A percentile compares a stretch with the other conserved stretches of the same genome.
phyloP scores from a whole-genome alignment of 2,113 vertebrate genomes.

The Taurulus bubalis region DNA sequence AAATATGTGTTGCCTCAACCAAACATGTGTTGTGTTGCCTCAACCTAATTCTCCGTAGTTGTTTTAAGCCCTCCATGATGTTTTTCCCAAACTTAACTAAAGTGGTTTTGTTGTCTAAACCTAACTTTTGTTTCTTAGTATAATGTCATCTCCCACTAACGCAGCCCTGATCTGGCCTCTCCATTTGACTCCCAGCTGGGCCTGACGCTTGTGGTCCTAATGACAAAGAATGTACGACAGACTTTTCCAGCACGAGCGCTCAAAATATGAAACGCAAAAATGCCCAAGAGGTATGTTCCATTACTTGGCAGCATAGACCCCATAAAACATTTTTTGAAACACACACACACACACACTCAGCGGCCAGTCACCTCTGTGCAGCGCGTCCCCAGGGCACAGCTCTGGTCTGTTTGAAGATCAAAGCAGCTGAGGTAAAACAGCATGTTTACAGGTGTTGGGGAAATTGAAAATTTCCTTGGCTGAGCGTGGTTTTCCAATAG shows the following conservation, averaged over 20 bases:
- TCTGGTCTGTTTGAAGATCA: constrained; percentile 79
- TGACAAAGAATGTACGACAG: neutral
- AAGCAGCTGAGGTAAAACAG: constrained; percentile 73
- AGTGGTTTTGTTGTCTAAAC: neutral
- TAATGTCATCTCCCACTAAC: neutral
- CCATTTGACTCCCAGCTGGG: neutral
- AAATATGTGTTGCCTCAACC: too few relatives aligned
- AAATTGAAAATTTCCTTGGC: constrained; percentile 79
- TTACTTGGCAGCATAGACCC: constrained; percentile 46
- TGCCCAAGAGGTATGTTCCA: constrained; percentile 61
- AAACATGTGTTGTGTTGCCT: too few relatives aligned
- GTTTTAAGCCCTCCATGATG: neutral
- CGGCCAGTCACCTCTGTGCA: constrained; percentile 68
- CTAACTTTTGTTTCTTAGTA: neutral
- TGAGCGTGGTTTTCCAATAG: constrained; percentile 58
- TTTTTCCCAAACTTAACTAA: neutral
- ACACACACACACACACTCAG: constrained; percentile 41
- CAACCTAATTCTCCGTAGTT: neutral
- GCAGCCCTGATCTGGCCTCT: neutral
- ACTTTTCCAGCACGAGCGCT: neutral
- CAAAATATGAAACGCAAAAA: constrained; percentile 59
- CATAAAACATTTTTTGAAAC: constrained; percentile 51
- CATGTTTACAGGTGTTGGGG: constrained; percentile 79
- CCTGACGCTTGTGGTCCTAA: neutral
- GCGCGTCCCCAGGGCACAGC: constrained; percentile 60